phyloP scores from a whole-genome alignment of 2,888 invertebrate genomes.

The Eulithis prunata region DNA sequence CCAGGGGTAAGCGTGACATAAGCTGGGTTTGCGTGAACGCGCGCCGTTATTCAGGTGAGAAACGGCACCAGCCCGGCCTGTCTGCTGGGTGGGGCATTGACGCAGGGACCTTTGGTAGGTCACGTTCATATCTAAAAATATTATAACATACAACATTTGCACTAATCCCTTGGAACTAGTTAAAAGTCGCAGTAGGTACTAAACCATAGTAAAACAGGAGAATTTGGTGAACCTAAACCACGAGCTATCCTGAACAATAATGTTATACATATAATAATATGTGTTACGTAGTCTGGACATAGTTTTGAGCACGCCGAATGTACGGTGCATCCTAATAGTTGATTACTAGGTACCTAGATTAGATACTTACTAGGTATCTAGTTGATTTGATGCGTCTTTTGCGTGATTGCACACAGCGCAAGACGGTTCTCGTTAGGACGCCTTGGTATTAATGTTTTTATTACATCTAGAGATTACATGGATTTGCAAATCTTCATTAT shows the following conservation, averaged over 20 bases:
- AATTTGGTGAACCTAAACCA: too few relatives aligned
- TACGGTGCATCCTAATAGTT: too few relatives aligned
- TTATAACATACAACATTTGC: too few relatives aligned
- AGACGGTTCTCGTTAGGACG: not conserved
- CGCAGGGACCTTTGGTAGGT: slow-evolving; percentile 23
- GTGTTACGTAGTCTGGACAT: too few relatives aligned
- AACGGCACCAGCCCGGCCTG: not conserved
- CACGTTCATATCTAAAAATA: slow-evolving; percentile 2
- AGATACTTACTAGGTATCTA: not conserved
- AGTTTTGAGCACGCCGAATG: too few relatives aligned
- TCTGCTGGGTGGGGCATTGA: slow-evolving; percentile 23
- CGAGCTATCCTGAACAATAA: too few relatives aligned
- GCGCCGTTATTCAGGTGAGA: slow-evolving; percentile 15
- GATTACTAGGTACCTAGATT: too few relatives aligned
- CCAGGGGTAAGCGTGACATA: slow-evolving; percentile 10
- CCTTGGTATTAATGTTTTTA: too few relatives aligned
- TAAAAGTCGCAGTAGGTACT: too few relatives aligned
- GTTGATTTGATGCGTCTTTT: slow-evolving; percentile 6
- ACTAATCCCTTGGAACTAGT: too few relatives aligned
- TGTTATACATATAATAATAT: too few relatives aligned
- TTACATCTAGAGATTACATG: not conserved
- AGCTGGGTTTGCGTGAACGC: slow-evolving; percentile 18
- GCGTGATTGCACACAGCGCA: slow-evolving; percentile 2
- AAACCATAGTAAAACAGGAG: too few relatives aligned
- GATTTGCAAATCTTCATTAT: not conserved